A percentile compares a stretch with the other conserved stretches of the same genome.
These are phyloP conservation scores for Dendrolimus punctatus DNA, from an alignment of 1,140 invertebrate genomes.

Conservation along the genomic window DNA sequence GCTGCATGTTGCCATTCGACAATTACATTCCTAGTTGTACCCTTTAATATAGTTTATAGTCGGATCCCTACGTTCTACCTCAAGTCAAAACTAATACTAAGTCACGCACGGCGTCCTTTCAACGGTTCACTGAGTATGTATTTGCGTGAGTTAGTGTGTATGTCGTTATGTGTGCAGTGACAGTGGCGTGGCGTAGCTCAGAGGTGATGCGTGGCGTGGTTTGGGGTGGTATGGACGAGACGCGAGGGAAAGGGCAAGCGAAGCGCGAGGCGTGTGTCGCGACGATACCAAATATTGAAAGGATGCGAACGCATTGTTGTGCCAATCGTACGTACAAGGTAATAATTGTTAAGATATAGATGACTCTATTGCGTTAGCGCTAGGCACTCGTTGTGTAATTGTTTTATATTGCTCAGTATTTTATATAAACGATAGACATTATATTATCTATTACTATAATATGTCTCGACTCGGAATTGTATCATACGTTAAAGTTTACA, in stretches of 20 bases:
- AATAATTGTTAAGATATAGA: constrained; percentile 61
- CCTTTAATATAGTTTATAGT: constrained; percentile 56
- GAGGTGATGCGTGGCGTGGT: background rate
- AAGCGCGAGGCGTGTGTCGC: constrained; percentile 12
- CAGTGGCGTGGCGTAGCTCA: constrained; percentile 5
- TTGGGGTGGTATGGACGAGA: background rate
- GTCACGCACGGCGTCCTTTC: constrained; percentile 54
- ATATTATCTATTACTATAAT: constrained; percentile 10
- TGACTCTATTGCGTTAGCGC: constrained; percentile 49
- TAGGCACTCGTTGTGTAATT: constrained; percentile 51
- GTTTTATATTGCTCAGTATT: constrained; percentile 71
- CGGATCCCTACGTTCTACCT: constrained; percentile 67
- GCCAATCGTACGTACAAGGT: constrained; percentile 63
- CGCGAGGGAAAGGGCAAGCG: background rate
- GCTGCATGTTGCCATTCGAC: constrained; percentile 60
- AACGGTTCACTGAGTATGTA: constrained; percentile 20
- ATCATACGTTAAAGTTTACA: constrained; percentile 68
- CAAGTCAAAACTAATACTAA: constrained; percentile 61
- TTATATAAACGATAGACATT: constrained; percentile 52
- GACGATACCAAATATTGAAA: constrained; percentile 61
- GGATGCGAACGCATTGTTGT: constrained; percentile 51
- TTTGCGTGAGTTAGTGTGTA: background rate
- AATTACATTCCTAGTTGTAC: constrained; percentile 66
- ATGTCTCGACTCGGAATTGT: constrained; percentile 64
- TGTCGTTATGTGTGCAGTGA: constrained; percentile 7